Evolutionary conservation across 2,888 invertebrate species (phyloP).

Genomic region (Oscheius sp.): DNA sequence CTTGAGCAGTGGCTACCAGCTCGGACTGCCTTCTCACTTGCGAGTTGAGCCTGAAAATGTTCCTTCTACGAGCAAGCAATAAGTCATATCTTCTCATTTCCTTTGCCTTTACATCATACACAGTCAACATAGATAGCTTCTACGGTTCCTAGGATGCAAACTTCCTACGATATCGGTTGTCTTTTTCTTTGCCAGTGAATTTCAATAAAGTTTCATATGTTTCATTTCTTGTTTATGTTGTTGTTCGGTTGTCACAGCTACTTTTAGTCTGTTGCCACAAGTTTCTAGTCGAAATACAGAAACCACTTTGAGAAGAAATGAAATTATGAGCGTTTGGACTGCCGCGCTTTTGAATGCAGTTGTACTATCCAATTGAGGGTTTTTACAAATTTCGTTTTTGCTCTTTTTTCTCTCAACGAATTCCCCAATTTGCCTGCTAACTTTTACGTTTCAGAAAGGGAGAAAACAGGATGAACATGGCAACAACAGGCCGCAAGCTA

Average conservation of each 20-base stretch:
- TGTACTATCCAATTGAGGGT: too few relatives aligned
- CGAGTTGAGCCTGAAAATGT: not conserved
- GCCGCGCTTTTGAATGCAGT: too few relatives aligned
- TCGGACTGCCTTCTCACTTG: conserved; percentile 20
- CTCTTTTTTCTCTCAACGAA: too few relatives aligned
- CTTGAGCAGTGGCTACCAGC: conserved; percentile 13
- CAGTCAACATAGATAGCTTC: not conserved
- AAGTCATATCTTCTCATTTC: not conserved
- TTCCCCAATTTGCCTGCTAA: too few relatives aligned
- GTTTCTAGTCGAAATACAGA: not conserved
- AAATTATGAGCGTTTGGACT: too few relatives aligned
- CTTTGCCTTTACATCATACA: not conserved
- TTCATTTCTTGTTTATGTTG: not conserved
- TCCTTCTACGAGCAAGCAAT: not conserved
- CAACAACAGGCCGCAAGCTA: not conserved
- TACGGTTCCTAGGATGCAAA: not conserved
- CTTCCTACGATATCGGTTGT: not conserved
- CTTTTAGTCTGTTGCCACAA: not conserved
- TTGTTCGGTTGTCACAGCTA: not conserved
- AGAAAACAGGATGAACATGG: not conserved
- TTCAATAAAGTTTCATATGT: not conserved
- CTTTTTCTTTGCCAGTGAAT: not conserved
- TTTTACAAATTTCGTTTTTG: too few relatives aligned
- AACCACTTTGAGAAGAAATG: not conserved
- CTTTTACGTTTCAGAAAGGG: too few relatives aligned